A percentile compares a stretch with the other conserved stretches of the same genome.
Conservation (phyloP, 2,113 vertebrate genomes). For the Acrocephalus arundinaceus region DNA sequence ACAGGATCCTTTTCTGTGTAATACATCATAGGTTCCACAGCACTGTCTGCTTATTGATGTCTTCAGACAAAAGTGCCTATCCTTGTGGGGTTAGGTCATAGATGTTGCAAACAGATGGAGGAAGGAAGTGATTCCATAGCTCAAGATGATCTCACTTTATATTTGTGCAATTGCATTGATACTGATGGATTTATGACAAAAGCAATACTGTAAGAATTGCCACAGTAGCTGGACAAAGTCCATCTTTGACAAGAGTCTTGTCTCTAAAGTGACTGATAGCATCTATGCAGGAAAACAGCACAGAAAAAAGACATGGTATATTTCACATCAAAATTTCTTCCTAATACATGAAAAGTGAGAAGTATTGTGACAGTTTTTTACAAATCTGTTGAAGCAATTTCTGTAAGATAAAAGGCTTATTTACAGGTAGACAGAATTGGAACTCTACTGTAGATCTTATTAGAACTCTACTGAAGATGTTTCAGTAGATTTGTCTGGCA, state of each 20-base stretch:
- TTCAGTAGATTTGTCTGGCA: background rate
- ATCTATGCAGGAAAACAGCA: background rate
- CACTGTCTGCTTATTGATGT: background rate
- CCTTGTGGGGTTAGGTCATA: background rate
- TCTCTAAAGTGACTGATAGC: background rate
- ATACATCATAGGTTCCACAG: background rate
- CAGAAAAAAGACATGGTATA: accelerated
- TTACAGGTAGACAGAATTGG: background rate
- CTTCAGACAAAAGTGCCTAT: background rate
- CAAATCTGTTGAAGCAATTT: background rate
- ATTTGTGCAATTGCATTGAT: background rate
- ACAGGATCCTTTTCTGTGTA: background rate
- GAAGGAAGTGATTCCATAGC: background rate
- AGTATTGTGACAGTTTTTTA: background rate
- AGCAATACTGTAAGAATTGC: background rate
- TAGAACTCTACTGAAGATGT: background rate
- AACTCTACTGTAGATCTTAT: background rate
- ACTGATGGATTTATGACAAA: background rate
- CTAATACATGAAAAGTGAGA: background rate
- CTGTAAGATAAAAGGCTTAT: background rate
- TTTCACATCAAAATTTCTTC: background rate
- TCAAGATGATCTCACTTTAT: background rate
- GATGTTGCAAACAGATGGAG: background rate
- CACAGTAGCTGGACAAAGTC: background rate
- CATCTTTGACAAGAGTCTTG: background rate